These are phyloP conservation scores for Dryobates pubescens DNA, from an alignment of 2,797 vertebrate genomes.

Conservation along the genomic window DNA sequence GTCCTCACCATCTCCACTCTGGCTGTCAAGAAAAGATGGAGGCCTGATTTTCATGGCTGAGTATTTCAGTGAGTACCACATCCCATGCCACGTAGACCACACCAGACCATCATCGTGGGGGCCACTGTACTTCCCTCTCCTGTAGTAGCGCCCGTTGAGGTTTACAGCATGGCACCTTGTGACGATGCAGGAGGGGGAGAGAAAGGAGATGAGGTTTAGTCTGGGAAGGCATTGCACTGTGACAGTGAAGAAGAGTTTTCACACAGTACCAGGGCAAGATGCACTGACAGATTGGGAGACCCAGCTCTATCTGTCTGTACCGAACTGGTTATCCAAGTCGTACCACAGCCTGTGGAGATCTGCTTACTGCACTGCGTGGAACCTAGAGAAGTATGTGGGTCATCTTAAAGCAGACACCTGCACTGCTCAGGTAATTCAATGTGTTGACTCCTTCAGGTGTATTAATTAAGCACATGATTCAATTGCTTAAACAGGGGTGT, in stretches of 20 bases:
- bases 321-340: neutral
- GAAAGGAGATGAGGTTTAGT: neutral
- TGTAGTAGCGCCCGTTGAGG: constrained; percentile 88
- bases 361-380: neutral
- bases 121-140: constrained; percentile 82
- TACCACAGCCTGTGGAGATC: neutral
- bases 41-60: constrained; percentile 89
- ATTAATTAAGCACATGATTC: neutral
- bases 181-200: neutral
- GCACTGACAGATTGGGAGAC: neutral
- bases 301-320: neutral
- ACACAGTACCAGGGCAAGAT: neutral
- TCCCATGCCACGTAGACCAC: constrained; percentile 88
- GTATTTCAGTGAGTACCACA: constrained; percentile 91
- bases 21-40: constrained; percentile 80
- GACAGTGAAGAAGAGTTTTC: neutral
- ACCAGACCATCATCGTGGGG: constrained; percentile 84
- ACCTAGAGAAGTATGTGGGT: neutral
- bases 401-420: neutral
- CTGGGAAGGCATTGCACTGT: neutral
- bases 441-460: neutral
- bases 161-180: constrained; percentile 89
- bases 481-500: neutral
- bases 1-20: constrained; percentile 83
- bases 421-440: neutral